A percentile compares a stretch with the other conserved stretches of the same genome.
phyloP scores from a whole-genome alignment of 92 coral and sea anemone species.

The Chrysogorgia sp. region DNA sequence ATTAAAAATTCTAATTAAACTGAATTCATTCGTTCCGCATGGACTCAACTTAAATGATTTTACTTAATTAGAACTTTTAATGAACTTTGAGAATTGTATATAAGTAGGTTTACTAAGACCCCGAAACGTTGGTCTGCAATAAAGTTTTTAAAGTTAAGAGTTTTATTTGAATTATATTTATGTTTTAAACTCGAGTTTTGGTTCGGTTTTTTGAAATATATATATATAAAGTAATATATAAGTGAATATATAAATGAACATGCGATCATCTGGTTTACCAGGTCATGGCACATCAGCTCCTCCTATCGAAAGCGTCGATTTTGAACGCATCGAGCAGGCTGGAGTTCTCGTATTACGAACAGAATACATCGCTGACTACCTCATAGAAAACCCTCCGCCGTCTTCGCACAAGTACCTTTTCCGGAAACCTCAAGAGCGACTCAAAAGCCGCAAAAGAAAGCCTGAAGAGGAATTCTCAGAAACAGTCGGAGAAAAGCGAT shows the following conservation, averaged over 20 bases:
- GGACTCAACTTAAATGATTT: no score
- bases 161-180: no score
- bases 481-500: constrained; percentile 22
- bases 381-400: constrained; percentile 89
- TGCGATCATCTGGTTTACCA: constrained; percentile 22
- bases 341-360: constrained; percentile 78
- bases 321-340: constrained; percentile 59
- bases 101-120: no score
- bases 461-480: constrained; percentile 11
- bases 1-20: no score
- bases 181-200: no score
- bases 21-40: no score
- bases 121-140: no score
- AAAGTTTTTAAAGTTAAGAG: no score
- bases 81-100: no score
- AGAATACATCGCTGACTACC: constrained; percentile 89
- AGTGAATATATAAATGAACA: not conserved
- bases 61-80: no score
- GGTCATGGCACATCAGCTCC: constrained; percentile 63
- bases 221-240: no score
- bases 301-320: constrained; percentile 57
- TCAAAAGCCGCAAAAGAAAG: constrained; percentile 14
- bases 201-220: no score
- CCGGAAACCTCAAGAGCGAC: constrained; percentile 47
- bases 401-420: constrained; percentile 75